Percentiles rank a stretch among this genome's conserved stretches.
Conservation (phyloP, 2,888 invertebrate species). For the Steinernema hermaphroditum region DNA sequence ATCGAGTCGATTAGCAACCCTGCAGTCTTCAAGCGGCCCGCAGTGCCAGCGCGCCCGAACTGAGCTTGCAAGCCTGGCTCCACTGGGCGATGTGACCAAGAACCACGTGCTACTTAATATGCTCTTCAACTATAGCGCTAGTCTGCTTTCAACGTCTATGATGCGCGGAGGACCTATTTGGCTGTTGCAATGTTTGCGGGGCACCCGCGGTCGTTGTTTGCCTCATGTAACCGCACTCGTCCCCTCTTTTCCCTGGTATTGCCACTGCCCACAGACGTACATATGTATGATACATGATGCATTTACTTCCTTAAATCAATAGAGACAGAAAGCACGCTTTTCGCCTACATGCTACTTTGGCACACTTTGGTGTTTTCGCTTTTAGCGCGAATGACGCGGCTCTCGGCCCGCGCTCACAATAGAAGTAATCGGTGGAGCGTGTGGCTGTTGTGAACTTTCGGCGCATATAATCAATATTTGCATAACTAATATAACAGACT, state of each 20-base stretch:
- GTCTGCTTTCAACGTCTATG: slow-evolving; percentile 11
- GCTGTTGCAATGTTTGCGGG: slow-evolving; percentile 1
- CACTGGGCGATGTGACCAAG: not conserved
- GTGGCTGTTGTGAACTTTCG: not conserved
- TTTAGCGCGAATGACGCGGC: slow-evolving; percentile 20
- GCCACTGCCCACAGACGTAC: slow-evolving; percentile 7
- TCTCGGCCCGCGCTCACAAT: not conserved
- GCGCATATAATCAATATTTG: slow-evolving; percentile 16
- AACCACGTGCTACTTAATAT: slow-evolving; percentile 29
- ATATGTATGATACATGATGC: slow-evolving; percentile 27
- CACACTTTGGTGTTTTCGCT: slow-evolving; percentile 16
- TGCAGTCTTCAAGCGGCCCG: not conserved
- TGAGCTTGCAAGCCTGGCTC: slow-evolving; percentile 5
- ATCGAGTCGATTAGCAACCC: slow-evolving; percentile 27
- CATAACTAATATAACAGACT: slow-evolving; percentile 12
- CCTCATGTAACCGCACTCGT: slow-evolving; percentile 13
- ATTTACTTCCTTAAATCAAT: slow-evolving; percentile 30
- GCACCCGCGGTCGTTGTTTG: not conserved
- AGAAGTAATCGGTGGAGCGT: slow-evolving; percentile 22
- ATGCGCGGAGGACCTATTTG: slow-evolving; percentile 1
- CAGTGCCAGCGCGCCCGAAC: not conserved
- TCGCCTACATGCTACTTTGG: slow-evolving; percentile 27
- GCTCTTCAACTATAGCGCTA: slow-evolving; percentile 19
- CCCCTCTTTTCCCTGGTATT: not conserved
- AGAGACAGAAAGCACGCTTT: slow-evolving; percentile 24